phyloP scores from a whole-genome alignment of 1,140 invertebrate species.

The Drosophila littoralis region DNA sequence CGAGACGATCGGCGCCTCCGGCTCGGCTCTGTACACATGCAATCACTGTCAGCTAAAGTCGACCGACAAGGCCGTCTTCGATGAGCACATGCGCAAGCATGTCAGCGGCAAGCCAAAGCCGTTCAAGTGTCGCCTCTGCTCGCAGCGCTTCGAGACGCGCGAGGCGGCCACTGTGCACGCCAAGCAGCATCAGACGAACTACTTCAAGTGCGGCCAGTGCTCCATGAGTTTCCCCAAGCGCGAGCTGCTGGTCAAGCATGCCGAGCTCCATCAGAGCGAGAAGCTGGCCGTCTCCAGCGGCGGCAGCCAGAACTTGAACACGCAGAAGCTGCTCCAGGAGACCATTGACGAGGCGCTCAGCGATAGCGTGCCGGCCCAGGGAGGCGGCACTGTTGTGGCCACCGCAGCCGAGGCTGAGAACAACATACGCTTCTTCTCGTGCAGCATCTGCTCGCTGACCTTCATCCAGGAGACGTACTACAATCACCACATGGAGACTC shows the following conservation, averaged over 20 bases:
- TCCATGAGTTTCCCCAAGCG: constrained; percentile 80
- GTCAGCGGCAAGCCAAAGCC: constrained; percentile 75
- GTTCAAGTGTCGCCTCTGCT: constrained; percentile 83
- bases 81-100: constrained; percentile 83
- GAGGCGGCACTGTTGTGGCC: constrained; percentile 52
- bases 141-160: constrained; percentile 80
- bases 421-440: constrained; percentile 84
- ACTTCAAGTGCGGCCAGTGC: constrained; percentile 83
- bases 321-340: constrained; percentile 82
- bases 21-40: constrained; percentile 73
- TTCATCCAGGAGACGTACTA: constrained; percentile 84
- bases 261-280: constrained; percentile 74
- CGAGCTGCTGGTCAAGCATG: constrained; percentile 79
- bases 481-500: constrained; percentile 84
- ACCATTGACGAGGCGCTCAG: constrained; percentile 84
- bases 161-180: constrained; percentile 82
- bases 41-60: constrained; percentile 83
- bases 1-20: constrained; percentile 42
- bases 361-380: constrained; percentile 60
- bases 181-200: constrained; percentile 82
- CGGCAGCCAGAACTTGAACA: constrained; percentile 66
- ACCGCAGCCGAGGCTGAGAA: constrained; percentile 58
- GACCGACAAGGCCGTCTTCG: constrained; percentile 74
- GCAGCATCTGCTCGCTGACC: constrained; percentile 83
- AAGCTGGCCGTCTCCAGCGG: constrained; percentile 27